Evolutionary conservation across 2,113 vertebrate species (phyloP), one percentile per base, ranked within the genome.

Genomic region (Petrocephalus zakoni): DNA sequence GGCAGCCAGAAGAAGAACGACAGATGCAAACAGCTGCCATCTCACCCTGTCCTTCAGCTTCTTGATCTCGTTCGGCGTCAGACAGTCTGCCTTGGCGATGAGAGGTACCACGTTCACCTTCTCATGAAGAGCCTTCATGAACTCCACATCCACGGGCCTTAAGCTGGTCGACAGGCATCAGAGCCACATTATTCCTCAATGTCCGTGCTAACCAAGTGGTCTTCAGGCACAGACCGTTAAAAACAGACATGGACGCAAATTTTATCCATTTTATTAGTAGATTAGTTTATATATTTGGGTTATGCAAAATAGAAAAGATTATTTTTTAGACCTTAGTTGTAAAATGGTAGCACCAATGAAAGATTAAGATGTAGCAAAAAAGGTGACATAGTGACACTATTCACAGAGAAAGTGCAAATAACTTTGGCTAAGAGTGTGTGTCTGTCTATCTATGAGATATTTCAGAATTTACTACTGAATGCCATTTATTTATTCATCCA

Each of bases 51-150:
- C 98, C 94, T 99, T 99, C 72, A 99, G 97, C 90, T 98, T 99
- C 88, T 97, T 97, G 91, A 99, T 98, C 94, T 99, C 98, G 0
- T 93, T 96, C 21, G 98, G 98, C 2, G 99, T 97, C 83, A 99
- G 96, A 89, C 98, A 99, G 94, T 99, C 98, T 0, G 98, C 97
- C 94, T 99, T 99, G 53, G 98, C 97, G 0, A 99, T 98, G 86
- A 99, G 96, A 3, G 98, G 98, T 37, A 99, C 97, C 3, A 99
- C 98, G 93, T 99, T 99, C 82, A 99, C 98, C 90, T 99, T 99
- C 94, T 99, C 98, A 5, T 99, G 98, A 61, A 99, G 94, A 2
- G 98, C 98, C 93, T 98, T 99, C 98, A 99, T 99, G 94, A 99
- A 99, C 89, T 97, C 97, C 9, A 99, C 97, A 37, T 99, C 98